A percentile compares a stretch with the other conserved stretches of the same genome.
Conservation (phyloP, 2,888 invertebrate species). For the Eristalis pertinax region DNA sequence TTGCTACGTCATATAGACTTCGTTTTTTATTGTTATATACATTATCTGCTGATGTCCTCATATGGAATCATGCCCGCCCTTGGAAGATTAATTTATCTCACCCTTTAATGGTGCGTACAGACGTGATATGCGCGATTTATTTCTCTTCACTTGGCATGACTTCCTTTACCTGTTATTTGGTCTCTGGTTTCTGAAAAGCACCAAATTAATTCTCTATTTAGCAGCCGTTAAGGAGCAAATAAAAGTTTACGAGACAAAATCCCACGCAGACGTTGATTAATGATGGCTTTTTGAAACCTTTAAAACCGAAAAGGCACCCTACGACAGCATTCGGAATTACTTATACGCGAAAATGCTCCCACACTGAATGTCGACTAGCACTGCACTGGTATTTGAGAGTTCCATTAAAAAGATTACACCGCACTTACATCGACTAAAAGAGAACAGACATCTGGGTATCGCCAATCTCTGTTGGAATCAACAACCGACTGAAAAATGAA, state of each 20-base stretch:
- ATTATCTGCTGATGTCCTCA: too few species aligned
- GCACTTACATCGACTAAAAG: constrained; percentile 20
- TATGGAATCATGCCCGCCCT: too few species aligned
- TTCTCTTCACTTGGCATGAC: neutral
- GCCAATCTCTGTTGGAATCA: neutral
- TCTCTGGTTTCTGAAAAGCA: neutral
- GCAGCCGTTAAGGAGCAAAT: neutral
- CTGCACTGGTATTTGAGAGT: constrained; percentile 34
- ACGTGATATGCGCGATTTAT: neutral
- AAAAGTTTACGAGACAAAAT: neutral
- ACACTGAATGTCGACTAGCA: constrained; percentile 11
- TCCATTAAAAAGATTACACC: constrained; percentile 64
- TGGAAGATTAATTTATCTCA: neutral
- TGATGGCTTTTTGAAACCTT: neutral
- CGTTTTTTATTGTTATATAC: too few species aligned
- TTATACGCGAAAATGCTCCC: neutral
- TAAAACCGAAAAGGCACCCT: neutral
- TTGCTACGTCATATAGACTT: too few species aligned
- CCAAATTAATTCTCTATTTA: neutral
- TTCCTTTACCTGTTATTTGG: neutral
- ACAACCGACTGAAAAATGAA: constrained; percentile 18
- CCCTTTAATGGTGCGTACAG: neutral
- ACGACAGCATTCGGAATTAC: neutral
- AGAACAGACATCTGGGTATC: constrained; percentile 16
- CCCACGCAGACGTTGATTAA: neutral